These are phyloP conservation scores for Oreochromis niloticus DNA, from an alignment of 2,113 vertebrate species.

Conservation along the genomic window DNA sequence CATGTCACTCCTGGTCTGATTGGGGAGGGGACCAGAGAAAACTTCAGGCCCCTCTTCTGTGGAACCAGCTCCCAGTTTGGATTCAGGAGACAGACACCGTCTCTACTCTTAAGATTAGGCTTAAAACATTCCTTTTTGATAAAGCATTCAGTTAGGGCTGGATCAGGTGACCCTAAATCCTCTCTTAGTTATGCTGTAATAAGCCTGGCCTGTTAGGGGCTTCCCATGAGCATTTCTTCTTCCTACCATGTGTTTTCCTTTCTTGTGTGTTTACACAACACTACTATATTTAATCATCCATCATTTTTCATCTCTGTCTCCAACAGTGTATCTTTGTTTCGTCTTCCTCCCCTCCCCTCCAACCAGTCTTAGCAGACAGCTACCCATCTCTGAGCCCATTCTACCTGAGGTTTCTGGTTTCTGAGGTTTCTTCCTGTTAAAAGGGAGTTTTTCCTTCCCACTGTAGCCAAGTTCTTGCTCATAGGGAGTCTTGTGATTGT, in stretches of 20 bases:
- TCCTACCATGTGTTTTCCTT: neutral
- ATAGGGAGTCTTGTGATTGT: neutral
- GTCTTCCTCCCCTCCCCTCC: neutral
- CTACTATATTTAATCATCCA: neutral
- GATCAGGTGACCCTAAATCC: neutral
- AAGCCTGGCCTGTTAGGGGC: neutral
- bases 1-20: no score
- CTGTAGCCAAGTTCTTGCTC: neutral
- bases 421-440: neutral
- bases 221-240: neutral
- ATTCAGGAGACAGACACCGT: neutral
- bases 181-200: neutral
- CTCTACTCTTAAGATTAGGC: neutral
- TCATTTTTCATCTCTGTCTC: neutral
- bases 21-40: no score
- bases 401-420: neutral
- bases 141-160: neutral
- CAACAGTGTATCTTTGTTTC: neutral
- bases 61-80: neutral
- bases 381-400: fast-evolving
- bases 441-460: neutral
- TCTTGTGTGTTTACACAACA: neutral
- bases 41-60: no score
- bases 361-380: neutral
- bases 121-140: fast-evolving